Conservation (phyloP, 2,797 vertebrate species). For the Pseudomugil gertrudae region DNA sequence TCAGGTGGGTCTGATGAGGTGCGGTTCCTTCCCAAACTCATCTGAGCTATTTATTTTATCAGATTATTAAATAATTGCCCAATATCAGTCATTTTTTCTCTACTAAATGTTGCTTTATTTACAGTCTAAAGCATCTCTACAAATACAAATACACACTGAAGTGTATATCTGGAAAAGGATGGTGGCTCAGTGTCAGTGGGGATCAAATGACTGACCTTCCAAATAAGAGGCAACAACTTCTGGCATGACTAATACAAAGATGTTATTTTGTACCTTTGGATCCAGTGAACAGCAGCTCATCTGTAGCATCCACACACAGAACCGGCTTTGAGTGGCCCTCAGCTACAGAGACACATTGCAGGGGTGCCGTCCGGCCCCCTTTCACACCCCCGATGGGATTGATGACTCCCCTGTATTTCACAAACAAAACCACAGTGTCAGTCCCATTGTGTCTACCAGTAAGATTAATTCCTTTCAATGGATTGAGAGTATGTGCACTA, state of each 20-base stretch:
- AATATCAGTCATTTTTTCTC: too few species aligned
- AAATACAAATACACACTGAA: not conserved
- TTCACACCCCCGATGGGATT: slow-evolving; percentile 91
- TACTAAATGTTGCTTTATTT: too few species aligned
- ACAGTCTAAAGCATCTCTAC: too few species aligned
- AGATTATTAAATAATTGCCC: too few species aligned
- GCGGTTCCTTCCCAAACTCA: too few species aligned
- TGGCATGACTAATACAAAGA: not conserved
- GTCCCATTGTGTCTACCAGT: slow-evolving; percentile 4
- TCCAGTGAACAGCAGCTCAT: slow-evolving; percentile 95
- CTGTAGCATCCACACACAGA: slow-evolving; percentile 95
- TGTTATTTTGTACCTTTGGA: slow-evolving; percentile 88
- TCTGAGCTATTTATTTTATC: too few species aligned
- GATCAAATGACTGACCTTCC: not conserved
- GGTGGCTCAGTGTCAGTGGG: not conserved
- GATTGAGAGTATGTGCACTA: slow-evolving; percentile 4
- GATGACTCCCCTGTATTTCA: slow-evolving; percentile 89
- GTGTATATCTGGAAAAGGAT: not conserved
- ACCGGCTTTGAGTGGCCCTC: slow-evolving; percentile 97
- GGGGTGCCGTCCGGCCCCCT: slow-evolving; percentile 89
- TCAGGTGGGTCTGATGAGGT: too few species aligned
- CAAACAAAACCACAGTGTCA: slow-evolving; percentile 36
- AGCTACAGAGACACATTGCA: slow-evolving; percentile 94
- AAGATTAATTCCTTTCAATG: slow-evolving; percentile 1
- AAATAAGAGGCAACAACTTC: not conserved